These are phyloP conservation scores for Xyrichtys novacula DNA, from an alignment of 2,797 vertebrate genomes.

Conservation along the genomic window DNA sequence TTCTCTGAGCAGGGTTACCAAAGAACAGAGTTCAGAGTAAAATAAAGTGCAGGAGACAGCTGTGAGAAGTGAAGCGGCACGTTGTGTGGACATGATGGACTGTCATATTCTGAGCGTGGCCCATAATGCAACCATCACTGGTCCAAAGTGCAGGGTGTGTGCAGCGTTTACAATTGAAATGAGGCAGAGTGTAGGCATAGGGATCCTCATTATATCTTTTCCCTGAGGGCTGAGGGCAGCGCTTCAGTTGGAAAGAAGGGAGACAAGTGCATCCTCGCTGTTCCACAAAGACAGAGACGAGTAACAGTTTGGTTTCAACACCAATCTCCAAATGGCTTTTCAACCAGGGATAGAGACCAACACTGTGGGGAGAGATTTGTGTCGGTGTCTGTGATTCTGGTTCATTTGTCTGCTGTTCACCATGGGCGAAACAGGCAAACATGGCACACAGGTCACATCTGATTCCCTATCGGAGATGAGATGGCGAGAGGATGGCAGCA, in stretches of 20 bases:
- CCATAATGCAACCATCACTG: constrained; percentile 84
- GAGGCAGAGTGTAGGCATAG: constrained; percentile 81
- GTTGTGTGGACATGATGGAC: constrained; percentile 76
- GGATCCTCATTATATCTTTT: constrained; percentile 84
- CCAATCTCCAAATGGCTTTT: constrained; percentile 69
- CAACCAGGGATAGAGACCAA: constrained; percentile 43
- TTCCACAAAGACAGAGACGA: constrained; percentile 55
- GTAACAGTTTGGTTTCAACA: constrained; percentile 71
- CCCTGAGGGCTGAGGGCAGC: constrained; percentile 79
- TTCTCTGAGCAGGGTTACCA: neutral
- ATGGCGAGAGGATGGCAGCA: constrained; percentile 76
- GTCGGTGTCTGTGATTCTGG: constrained; percentile 63
- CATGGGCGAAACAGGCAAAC: constrained; percentile 75
- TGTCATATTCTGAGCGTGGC: constrained; percentile 75
- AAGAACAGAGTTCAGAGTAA: neutral
- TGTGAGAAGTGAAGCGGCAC: constrained; percentile 38
- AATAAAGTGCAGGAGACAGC: constrained; percentile 33
- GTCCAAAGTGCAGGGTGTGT: constrained; percentile 81
- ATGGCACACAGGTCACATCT: constrained; percentile 78
- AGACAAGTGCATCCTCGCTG: constrained; percentile 66
- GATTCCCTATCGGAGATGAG: constrained; percentile 76
- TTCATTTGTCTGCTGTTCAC: constrained; percentile 78
- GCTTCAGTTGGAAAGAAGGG: constrained; percentile 62
- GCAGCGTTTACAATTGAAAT: constrained; percentile 86
- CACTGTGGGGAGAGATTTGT: constrained; percentile 51